These are phyloP conservation scores for Scortum barcoo DNA, from an alignment of 2,113 vertebrate genomes.

Conservation along the genomic window DNA sequence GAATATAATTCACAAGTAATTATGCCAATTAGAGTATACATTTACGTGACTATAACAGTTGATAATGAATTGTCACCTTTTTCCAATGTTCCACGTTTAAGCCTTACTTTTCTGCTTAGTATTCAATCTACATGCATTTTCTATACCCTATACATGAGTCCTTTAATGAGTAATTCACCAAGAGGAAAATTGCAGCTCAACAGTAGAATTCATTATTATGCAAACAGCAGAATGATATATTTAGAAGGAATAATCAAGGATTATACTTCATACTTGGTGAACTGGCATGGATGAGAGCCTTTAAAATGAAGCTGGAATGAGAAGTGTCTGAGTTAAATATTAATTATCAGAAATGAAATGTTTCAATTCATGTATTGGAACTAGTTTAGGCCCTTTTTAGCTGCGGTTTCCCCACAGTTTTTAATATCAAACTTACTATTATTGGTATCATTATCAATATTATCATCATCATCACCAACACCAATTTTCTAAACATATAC, in stretches of 20 bases:
- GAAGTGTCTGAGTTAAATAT: slow-evolving; percentile 47
- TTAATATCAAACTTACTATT: not conserved
- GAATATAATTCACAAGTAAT: not conserved
- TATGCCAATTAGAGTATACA: not conserved
- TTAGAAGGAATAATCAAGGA: slow-evolving; percentile 57
- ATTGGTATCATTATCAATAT: not conserved
- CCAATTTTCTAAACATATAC: not conserved
- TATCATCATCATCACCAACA: not conserved
- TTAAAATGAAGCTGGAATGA: slow-evolving; percentile 48
- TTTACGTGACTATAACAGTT: not conserved
- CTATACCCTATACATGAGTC: slow-evolving; percentile 30
- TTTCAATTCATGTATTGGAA: slow-evolving; percentile 30
- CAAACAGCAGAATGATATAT: slow-evolving; percentile 43
- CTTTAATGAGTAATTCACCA: slow-evolving; percentile 46
- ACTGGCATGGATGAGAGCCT: slow-evolving; percentile 41
- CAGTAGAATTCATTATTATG: slow-evolving; percentile 44
- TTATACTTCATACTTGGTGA: slow-evolving; percentile 53
- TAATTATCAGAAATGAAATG: slow-evolving; percentile 56
- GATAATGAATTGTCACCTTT: not conserved
- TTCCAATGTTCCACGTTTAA: not conserved
- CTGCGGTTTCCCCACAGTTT: not conserved
- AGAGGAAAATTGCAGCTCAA: slow-evolving; percentile 47
- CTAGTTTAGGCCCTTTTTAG: slow-evolving; percentile 20
- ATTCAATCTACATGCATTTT: slow-evolving; percentile 13
- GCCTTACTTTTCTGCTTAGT: not conserved